These are phyloP conservation scores for Miltochrista miniata DNA, from an alignment of 2,888 invertebrate genomes.

Conservation along the genomic window DNA sequence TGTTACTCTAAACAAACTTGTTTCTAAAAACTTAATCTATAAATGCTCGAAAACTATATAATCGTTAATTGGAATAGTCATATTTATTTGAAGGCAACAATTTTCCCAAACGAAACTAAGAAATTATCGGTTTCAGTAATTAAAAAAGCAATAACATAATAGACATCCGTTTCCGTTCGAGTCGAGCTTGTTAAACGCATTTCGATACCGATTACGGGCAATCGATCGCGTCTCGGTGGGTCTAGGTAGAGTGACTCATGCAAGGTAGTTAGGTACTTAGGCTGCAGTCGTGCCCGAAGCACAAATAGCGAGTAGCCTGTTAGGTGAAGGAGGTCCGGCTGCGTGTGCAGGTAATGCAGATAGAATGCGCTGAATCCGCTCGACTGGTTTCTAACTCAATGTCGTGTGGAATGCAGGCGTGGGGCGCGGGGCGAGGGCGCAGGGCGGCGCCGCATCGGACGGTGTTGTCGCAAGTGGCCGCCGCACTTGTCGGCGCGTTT, in stretches of 20 bases:
- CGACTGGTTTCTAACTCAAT: constrained; percentile 81
- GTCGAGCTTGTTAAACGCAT: constrained; percentile 21
- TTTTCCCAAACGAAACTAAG: constrained; percentile 13
- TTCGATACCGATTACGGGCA: constrained; percentile 25
- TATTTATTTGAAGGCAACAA: constrained; percentile 15
- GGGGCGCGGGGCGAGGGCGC: constrained; percentile 35
- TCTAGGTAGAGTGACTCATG: constrained; percentile 18
- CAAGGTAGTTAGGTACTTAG: constrained; percentile 14
- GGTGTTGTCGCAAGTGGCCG: constrained; percentile 80
- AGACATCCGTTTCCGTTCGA: constrained; percentile 30
- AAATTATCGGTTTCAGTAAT: constrained; percentile 29
- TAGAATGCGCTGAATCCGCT: constrained; percentile 66
- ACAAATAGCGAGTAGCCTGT: constrained; percentile 35
- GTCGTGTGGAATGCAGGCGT: constrained; percentile 77
- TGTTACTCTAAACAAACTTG: not conserved
- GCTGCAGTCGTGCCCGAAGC: constrained; percentile 21
- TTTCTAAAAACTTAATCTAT: constrained; percentile 24
- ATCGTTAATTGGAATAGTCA: constrained; percentile 28
- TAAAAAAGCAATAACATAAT: constrained; percentile 32
- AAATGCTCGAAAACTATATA: constrained; percentile 17
- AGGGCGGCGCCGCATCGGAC: constrained; percentile 64
- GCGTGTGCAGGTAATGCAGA: constrained; percentile 49
- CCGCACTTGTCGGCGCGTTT: constrained; percentile 83
- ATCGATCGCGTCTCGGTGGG: constrained; percentile 25
- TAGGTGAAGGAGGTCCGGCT: constrained; percentile 44